Evolutionary conservation across 2,113 vertebrate genomes (phyloP), one percentile per base, ranked within the genome.

Genomic region (Opisthocomus hoazin): DNA sequence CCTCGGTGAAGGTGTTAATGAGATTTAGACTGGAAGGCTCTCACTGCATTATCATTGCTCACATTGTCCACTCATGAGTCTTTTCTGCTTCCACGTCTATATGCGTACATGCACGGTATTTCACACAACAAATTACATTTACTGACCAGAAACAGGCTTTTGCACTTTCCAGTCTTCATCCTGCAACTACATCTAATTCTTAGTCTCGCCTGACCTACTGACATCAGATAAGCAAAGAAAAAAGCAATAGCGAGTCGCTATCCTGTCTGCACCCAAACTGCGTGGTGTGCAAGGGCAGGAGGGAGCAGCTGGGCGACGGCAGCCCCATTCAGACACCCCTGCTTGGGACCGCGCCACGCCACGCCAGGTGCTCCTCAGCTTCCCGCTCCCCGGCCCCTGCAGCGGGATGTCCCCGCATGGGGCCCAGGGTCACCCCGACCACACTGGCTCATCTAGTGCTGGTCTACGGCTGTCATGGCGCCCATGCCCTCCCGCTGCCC

Each of bases 51-150:
- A 34, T 39, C 30, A 34, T 24, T 75, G 37, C 4, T 74, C 27
- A 46, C 13, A 9, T 21, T 70, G 26, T 51, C 36, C 29, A 78
- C 10, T 10, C 0, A 0, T 58, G 14, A 75, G 43, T 57, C 17
- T 77, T 83, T 73, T 60, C 45, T 70, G 39, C n/a, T 88, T 70
- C 46, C 10, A 10, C 61, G n/a, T 5, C 15, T 26, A 5, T 37
- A 22, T 1, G 1, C 0, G 0, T 12, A 71, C 7, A 48, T 1
- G 1, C 14, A 46, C 1, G 2, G 15, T 26, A 71, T 63, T 81
- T 87, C 69, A 23, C 23, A 36, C 5, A 48, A 50, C 6, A 75
- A 65, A 81, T 34, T 8, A 32, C 23, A 24, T 27, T 50, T 11
- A 58, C 4, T 21, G 29, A 66, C 18, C 46, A 93, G 41, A 87